Evolutionary conservation across 1,140 invertebrate species (phyloP), one percentile per base, ranked within the genome.

Genomic region (Heliconius melpomene): DNA sequence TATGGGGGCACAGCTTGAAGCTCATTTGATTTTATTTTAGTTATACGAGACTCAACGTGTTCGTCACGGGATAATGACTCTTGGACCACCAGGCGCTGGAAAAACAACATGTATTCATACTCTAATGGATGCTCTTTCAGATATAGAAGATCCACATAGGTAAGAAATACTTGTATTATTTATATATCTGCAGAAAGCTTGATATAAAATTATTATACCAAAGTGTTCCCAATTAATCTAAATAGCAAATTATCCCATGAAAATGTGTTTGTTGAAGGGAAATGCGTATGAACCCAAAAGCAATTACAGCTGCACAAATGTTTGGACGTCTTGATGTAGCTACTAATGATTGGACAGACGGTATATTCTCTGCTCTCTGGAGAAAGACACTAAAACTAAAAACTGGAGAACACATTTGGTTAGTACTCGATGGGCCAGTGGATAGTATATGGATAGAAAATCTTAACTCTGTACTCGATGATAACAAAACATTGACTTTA

Each of bases 401-500:
- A 93, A 96, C 97, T 89, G 97, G 97, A 2, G 98, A 98, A 88
- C 95, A 98, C 85, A 96, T 98, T 23, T 99, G 98, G 98, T 92
- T 99, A 74, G 97, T 99, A 1, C 95, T 99, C 71, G 98, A 99
- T 89, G 98, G 98, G 0, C 98, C 98, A 0, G 98, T 99, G 1
- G 98, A 99, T 88, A 98, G 98, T 86, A 98, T 99, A 83, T 99
- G 98, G 98, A 99, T 99, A 84, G 98, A 99, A 95, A 99, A 99
- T 94, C 96, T 99, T 78, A 99, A 99, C 94, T 99, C 98, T 0
- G 98, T 99, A 1, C 91, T 99, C 46, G 98, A 99, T 92, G 98
- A 99, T 88, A 99, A 99, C 89, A 98, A 98, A 94, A 98, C 98
- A 0, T 91, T 99, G 66, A 99, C 98, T 6, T 94, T 99, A 80